A percentile compares a stretch with the other conserved stretches of the same genome.
phyloP scores from a whole-genome alignment of 2,113 vertebrate species.

The Cygnus buccinator region DNA sequence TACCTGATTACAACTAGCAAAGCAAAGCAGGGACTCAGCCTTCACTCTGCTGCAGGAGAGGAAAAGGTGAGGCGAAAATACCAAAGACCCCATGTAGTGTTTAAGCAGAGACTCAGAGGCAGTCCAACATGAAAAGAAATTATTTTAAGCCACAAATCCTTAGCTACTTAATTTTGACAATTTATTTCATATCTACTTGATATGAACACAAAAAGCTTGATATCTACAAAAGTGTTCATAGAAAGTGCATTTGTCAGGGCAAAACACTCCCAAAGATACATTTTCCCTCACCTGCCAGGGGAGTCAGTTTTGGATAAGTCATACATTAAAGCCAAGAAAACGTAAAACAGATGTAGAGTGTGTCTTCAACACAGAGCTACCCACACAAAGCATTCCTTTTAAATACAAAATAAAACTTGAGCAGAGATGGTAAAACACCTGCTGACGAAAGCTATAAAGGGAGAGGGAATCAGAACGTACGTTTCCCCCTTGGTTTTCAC shows the following conservation, averaged over 20 bases:
- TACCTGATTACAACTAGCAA: neutral
- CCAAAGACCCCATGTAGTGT: neutral
- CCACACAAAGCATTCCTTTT: neutral
- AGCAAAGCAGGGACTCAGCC: neutral
- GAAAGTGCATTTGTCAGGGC: neutral
- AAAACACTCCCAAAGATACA: neutral
- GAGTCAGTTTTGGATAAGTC: neutral
- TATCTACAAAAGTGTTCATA: neutral
- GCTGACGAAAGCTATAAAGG: neutral
- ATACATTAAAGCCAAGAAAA: neutral
- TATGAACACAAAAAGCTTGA: neutral
- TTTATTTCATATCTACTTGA: constrained; percentile 36
- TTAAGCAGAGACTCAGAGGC: neutral
- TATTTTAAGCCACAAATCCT: constrained; percentile 12
- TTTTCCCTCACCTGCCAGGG: neutral
- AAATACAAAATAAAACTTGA: constrained; percentile 17
- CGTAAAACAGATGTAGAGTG: neutral
- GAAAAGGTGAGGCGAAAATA: neutral
- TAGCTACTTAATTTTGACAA: constrained; percentile 32
- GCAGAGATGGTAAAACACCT: neutral
- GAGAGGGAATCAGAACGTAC: neutral
- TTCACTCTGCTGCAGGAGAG: neutral
- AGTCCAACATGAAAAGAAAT: constrained; percentile 8
- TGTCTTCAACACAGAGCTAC: neutral
- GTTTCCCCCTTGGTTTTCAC: neutral